Conservation (phyloP, 2,113 vertebrate species). For the Apodemus sylvaticus region DNA sequence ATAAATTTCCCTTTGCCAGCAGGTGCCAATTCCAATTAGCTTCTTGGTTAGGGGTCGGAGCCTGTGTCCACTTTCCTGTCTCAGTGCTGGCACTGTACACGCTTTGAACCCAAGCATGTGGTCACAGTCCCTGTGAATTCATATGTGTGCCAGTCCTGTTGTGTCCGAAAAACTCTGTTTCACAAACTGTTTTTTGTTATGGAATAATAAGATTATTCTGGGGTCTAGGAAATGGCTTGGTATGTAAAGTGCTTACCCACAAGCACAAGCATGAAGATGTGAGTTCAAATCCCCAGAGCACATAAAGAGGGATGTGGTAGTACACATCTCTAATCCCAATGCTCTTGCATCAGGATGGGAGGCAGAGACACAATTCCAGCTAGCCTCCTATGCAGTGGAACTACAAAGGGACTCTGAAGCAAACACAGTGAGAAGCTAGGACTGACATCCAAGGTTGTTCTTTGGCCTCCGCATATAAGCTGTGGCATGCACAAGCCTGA, state of each 20-base stretch:
- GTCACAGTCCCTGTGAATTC: background rate
- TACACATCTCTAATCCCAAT: background rate
- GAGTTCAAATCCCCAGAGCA: background rate
- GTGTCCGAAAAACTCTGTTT: background rate
- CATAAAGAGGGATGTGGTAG: background rate
- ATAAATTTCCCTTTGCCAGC: background rate
- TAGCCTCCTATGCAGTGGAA: background rate
- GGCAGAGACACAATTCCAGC: background rate
- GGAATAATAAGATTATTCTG: slow-evolving; percentile 2
- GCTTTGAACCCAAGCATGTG: background rate
- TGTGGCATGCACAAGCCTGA: background rate
- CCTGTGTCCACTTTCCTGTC: background rate
- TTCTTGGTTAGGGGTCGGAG: background rate
- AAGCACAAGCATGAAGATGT: background rate
- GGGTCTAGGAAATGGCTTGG: background rate
- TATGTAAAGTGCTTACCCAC: background rate
- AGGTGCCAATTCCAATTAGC: background rate
- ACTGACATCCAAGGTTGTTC: background rate
- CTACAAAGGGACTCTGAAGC: background rate
- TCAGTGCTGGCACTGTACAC: background rate
- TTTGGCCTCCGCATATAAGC: background rate
- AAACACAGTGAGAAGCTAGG: background rate
- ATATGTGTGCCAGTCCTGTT: background rate
- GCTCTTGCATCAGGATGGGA: background rate
- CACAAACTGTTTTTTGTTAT: background rate